phyloP scores from a whole-genome alignment of 2,888 invertebrate genomes.

The Drosophila subquinaria region DNA sequence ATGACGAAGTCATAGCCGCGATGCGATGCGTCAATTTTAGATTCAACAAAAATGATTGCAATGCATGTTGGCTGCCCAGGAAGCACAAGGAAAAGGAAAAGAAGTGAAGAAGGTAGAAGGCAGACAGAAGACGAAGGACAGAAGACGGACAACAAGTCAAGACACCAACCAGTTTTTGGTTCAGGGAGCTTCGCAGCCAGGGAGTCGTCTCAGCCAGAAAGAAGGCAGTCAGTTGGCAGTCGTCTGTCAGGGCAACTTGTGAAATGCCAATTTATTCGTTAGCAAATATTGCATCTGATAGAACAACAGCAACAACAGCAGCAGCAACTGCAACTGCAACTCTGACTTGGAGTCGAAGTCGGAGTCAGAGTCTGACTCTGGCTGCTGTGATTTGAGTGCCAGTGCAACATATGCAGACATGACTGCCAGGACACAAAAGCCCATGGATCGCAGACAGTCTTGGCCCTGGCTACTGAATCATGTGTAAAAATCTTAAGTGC shows the following conservation, averaged over 20 bases:
- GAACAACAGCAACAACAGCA: constrained; percentile 58
- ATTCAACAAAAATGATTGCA: constrained; percentile 82
- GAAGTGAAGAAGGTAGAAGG: constrained; percentile 8
- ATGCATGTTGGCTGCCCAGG: constrained; percentile 75
- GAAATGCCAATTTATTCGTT: constrained; percentile 82
- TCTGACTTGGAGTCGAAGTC: not conserved
- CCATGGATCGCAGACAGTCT: constrained; percentile 37
- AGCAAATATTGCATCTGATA: constrained; percentile 82
- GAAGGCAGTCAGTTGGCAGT: constrained; percentile 65
- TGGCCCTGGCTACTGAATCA: constrained; percentile 81
- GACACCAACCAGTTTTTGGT: constrained; percentile 48
- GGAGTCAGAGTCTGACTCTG: not conserved
- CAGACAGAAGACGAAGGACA: not conserved
- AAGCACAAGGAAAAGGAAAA: constrained; percentile 17
- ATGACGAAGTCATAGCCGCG: constrained; percentile 82
- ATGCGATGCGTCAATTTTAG: constrained; percentile 82
- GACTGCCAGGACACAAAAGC: constrained; percentile 78
- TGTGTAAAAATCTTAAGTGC: constrained; percentile 86
- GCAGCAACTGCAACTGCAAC: constrained; percentile 10
- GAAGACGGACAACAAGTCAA: constrained; percentile 9
- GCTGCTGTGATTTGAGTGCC: constrained; percentile 66
- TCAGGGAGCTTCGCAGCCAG: constrained; percentile 30
- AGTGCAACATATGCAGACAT: constrained; percentile 81
- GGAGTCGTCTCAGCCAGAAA: constrained; percentile 39
- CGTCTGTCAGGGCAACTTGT: constrained; percentile 78